Conservation (phyloP, 2,888 invertebrate species). For the Ichneumoninae sp. region DNA sequence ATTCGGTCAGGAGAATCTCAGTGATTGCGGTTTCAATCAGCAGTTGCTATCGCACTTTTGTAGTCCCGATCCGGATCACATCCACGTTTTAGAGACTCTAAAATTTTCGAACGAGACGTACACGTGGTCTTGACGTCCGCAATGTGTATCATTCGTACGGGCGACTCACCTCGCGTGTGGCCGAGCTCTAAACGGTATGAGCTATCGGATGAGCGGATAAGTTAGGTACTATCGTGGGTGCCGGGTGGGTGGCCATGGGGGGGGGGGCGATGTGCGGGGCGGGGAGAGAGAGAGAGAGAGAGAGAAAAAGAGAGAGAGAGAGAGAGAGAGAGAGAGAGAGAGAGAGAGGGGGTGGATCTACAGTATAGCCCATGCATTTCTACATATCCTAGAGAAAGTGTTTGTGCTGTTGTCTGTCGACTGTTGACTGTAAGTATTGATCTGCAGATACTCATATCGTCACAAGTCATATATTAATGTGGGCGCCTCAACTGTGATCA, state of each 20-base stretch:
- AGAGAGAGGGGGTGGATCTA: no score
- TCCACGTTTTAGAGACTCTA: slow-evolving; percentile 87
- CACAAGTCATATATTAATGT: not conserved
- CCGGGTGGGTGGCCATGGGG: no score
- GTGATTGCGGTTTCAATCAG: slow-evolving; percentile 92
- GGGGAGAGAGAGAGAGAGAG: no score
- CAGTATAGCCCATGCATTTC: slow-evolving; percentile 26
- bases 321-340: no score
- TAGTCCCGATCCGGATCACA: slow-evolving; percentile 85
- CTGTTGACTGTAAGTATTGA: slow-evolving; percentile 23
- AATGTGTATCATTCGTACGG: not conserved
- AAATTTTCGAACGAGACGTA: slow-evolving; percentile 88
- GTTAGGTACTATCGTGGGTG: not conserved
- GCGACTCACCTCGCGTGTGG: slow-evolving; percentile 7
- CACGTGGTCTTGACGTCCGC: slow-evolving; percentile 84
- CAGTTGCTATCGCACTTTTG: slow-evolving; percentile 89
- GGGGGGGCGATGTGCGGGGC: no score
- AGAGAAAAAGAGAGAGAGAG: no score
- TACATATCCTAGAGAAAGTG: slow-evolving; percentile 18
- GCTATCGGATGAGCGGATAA: not conserved
- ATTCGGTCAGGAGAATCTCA: slow-evolving; percentile 94
- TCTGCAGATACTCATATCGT: not conserved
- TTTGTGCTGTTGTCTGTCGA: slow-evolving; percentile 19
- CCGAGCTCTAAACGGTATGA: slow-evolving; percentile 10
- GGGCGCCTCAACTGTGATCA: not conserved